Base-by-base conservation (phyloP, 2,797 vertebrate species). In the Hemibagrus guttatus region DNA sequence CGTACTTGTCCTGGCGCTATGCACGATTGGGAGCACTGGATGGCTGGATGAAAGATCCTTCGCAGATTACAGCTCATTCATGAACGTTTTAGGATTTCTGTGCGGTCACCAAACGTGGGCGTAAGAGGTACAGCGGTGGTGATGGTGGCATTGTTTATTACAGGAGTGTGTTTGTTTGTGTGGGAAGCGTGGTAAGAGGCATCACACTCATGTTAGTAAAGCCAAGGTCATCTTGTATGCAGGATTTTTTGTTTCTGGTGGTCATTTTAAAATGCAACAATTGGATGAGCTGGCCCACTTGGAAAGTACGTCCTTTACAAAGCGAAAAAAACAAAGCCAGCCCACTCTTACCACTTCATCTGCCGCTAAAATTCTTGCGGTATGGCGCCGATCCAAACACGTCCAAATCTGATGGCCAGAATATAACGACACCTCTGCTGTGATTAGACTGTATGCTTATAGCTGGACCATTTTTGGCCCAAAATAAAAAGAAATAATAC, bases 1-100 rank as follows among this genome's bases (percentile, higher is more conserved):
- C 61, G 3, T 80, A 74, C 85, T 91, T 90, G 89, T 91, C 86
- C 87, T 58, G 81, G 87, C 69, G 76, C 72, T 39, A 82, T 80
- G 68, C 64, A 74, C 71, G 83, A 82, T 87, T 69, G 72, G 81
- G 23, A 59, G 42, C 28, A 2, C 66, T 85, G 80, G 81, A 84
- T 56, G 59, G 58, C 16, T 39, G 42, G 68, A 66, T 71, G 28
- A 35, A 46, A 85, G 88, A 83, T 61, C 42, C 82, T 69, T 66
- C 59, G 42, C n/a, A 42, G 75, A 83, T 89, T 87, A 39, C 69
- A 88, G 69, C 66, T 82, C 82, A 71, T 89, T 85, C 81, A 83
- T 72, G 46, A 35, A 31, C 58, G 35, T 58, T 85, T 68, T 66
- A 58, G 59, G 61, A 49, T 76, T 69, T 78, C 52, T 79, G 21